These are phyloP conservation scores for Nephila pilipes DNA, from an alignment of 1,140 invertebrate genomes.

Conservation along the genomic window DNA sequence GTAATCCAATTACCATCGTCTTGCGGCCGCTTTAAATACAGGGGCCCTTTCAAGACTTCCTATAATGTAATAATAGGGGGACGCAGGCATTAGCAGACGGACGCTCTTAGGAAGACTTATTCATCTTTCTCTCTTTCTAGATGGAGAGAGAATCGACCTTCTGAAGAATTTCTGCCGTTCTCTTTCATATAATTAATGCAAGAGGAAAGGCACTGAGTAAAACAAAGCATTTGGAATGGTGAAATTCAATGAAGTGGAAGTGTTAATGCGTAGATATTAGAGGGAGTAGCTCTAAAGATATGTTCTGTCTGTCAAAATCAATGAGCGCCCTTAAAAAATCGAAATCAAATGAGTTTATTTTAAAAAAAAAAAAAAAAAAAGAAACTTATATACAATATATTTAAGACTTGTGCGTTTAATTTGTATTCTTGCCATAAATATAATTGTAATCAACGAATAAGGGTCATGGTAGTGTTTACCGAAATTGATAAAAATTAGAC, in stretches of 20 bases:
- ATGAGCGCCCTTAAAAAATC: too few species aligned
- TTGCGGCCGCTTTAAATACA: slow-evolving; percentile 48
- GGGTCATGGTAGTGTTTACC: too few species aligned
- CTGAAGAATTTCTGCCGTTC: not conserved
- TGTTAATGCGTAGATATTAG: not conserved
- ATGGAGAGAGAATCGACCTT: not conserved
- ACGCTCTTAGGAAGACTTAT: slow-evolving; percentile 62
- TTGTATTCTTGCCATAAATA: too few species aligned
- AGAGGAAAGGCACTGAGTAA: not conserved
- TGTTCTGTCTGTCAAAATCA: too few species aligned
- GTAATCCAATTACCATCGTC: slow-evolving; percentile 67
- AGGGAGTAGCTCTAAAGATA: not conserved
- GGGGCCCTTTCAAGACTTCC: slow-evolving; percentile 55
- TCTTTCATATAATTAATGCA: slow-evolving; percentile 7
- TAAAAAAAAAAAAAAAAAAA: not conserved
- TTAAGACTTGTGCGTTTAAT: too few species aligned
- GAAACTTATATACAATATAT: too few species aligned
- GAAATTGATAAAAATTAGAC: too few species aligned
- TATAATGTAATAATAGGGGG: slow-evolving; percentile 62
- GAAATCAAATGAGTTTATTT: not conserved
- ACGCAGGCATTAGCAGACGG: slow-evolving; percentile 53
- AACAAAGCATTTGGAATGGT: not conserved
- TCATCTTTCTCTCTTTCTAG: slow-evolving; percentile 20
- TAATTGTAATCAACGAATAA: too few species aligned
- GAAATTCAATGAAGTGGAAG: slow-evolving; percentile 30